Percentiles rank a stretch among this genome's conserved stretches.
These are phyloP conservation scores for Drosophila aldrichi DNA, from an alignment of 2,888 invertebrate species.

Conservation along the genomic window DNA sequence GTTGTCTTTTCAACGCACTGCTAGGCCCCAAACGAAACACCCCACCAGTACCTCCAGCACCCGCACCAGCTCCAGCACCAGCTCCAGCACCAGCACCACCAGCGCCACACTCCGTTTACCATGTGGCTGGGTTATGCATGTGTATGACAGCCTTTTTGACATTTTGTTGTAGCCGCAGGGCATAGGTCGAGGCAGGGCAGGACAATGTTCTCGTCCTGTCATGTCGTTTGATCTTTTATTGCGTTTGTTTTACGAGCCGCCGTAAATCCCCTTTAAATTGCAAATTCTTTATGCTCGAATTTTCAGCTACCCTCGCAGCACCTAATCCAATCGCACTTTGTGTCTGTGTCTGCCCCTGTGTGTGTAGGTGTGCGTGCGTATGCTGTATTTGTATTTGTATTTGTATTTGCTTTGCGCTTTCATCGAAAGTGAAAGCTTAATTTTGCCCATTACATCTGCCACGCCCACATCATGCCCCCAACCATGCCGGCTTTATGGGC, in stretches of 20 bases:
- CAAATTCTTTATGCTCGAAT: conserved; percentile 80
- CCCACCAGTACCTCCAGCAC: neutral
- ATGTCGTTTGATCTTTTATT: conserved; percentile 80
- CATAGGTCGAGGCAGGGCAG: conserved; percentile 49
- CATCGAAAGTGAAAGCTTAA: conserved; percentile 37
- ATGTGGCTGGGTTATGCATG: conserved; percentile 30
- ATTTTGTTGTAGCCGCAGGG: conserved; percentile 63
- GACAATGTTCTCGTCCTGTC: conserved; percentile 60
- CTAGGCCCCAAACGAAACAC: conserved; percentile 26
- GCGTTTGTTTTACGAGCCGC: conserved; percentile 79
- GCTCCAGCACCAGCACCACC: neutral
- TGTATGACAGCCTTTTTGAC: conserved; percentile 65
- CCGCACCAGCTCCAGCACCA: neutral
- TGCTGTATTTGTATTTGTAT: conserved; percentile 47
- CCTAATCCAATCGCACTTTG: conserved; percentile 26
- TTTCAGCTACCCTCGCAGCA: conserved; percentile 47
- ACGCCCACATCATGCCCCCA: conserved; percentile 32
- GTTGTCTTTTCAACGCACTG: conserved; percentile 44
- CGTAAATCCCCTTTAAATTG: conserved; percentile 81
- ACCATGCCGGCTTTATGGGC: conserved; percentile 43
- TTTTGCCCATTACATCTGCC: conserved; percentile 17
- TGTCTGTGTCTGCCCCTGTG: conserved; percentile 13
- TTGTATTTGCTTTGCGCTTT: conserved; percentile 39
- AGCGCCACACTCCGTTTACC: neutral
- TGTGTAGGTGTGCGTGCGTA: conserved; percentile 7